Evolutionary conservation across 2,797 vertebrate species (phyloP).

Genomic region (Phoxinus dragarum): DNA sequence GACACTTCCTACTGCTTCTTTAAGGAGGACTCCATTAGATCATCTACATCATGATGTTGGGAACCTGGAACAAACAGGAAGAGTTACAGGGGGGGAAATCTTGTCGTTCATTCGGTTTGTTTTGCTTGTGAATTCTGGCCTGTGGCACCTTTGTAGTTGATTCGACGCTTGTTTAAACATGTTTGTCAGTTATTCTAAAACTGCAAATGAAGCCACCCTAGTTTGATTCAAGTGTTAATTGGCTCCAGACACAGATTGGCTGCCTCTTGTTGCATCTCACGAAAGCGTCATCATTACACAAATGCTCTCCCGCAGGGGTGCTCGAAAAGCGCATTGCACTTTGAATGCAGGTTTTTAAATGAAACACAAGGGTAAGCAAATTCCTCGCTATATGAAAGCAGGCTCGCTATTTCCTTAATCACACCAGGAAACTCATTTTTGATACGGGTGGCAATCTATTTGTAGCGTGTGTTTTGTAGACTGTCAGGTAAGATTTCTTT

Average conservation of each 20-base stretch:
- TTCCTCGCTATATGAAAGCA: conserved; percentile 28
- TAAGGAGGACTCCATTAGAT: conserved; percentile 38
- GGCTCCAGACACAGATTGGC: conserved; percentile 59
- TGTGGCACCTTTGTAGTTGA: conserved; percentile 61
- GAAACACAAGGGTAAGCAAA: conserved; percentile 49
- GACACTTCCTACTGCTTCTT: conserved; percentile 40
- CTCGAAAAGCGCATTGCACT: conserved; percentile 3
- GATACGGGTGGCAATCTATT: conserved; percentile 39
- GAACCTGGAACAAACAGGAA: conserved; percentile 33
- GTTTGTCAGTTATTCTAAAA: conserved; percentile 63
- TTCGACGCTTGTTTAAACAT: conserved; percentile 61
- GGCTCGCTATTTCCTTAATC: conserved; percentile 55
- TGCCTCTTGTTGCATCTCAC: conserved; percentile 31
- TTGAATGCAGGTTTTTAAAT: conserved; percentile 37
- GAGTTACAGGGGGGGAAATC: conserved; percentile 6
- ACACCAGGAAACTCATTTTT: conserved; percentile 47
- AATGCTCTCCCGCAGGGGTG: conserved; percentile 46
- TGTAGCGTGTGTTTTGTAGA: conserved; percentile 34
- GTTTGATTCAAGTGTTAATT: conserved; percentile 68
- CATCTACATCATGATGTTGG: conserved; percentile 35
- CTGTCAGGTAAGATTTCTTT: conserved; percentile 35
- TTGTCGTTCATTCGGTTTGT: conserved; percentile 24
- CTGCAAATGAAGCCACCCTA: conserved; percentile 65
- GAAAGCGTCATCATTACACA: conserved; percentile 51
- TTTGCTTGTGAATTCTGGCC: conserved; percentile 57